These are phyloP conservation scores for Diachrysia chrysitis DNA, from an alignment of 2,888 invertebrate species.

Conservation along the genomic window DNA sequence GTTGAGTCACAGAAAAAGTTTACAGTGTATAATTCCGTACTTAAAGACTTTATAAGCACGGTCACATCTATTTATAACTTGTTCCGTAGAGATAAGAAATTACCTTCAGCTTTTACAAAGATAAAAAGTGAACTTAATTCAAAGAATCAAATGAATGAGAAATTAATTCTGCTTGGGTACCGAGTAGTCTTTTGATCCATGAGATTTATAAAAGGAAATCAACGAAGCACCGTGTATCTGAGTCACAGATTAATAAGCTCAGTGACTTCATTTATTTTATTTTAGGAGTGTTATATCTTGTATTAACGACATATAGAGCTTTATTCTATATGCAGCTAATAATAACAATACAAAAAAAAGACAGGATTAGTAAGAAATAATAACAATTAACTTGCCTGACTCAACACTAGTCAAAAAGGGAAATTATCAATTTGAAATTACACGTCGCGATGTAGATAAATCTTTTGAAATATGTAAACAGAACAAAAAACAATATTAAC, in stretches of 20 bases:
- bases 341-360: neutral
- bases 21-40: conserved; percentile 23
- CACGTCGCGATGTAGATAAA: neutral
- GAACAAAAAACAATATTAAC: neutral
- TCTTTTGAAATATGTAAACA: neutral
- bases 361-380: neutral
- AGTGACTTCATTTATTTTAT: neutral
- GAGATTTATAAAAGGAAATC: conserved; percentile 10
- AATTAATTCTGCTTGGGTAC: conserved; percentile 13
- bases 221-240: neutral
- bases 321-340: neutral
- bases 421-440: too few species aligned
- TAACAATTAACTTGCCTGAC: neutral
- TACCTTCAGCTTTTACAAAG: neutral
- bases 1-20: conserved; percentile 29
- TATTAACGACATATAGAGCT: neutral
- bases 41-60: conserved; percentile 6
- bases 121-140: conserved; percentile 2
- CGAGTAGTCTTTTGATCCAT: conserved; percentile 4
- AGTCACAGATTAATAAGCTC: neutral
- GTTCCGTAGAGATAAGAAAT: conserved; percentile 20
- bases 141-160: neutral
- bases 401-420: neutral
- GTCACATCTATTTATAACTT: conserved; percentile 29
- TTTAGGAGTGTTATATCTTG: neutral